A percentile compares a stretch with the other conserved stretches of the same genome.
These are phyloP conservation scores for Drosophila falleni DNA, from an alignment of 2,888 invertebrate species.

Conservation along the genomic window DNA sequence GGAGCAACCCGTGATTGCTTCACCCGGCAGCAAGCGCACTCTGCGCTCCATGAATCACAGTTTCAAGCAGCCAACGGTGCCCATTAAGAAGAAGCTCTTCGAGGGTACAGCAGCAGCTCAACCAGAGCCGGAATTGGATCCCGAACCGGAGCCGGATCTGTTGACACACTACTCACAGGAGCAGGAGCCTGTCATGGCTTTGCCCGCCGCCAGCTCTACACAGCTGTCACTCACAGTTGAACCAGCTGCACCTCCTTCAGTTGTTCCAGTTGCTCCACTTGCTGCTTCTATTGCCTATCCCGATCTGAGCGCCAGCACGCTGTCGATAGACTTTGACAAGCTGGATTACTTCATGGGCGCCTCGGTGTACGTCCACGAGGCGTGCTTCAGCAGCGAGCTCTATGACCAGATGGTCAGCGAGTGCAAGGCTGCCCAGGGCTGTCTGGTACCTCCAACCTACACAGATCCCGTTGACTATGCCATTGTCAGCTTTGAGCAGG, in stretches of 20 bases:
- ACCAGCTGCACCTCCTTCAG: neutral
- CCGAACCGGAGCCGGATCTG: conserved; percentile 51
- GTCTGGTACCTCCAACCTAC: conserved; percentile 86
- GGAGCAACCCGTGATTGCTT: conserved; percentile 85
- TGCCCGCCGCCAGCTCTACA: conserved; percentile 76
- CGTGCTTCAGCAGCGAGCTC: conserved; percentile 85
- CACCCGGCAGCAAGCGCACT: conserved; percentile 88
- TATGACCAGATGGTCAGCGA: conserved; percentile 84
- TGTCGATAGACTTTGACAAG: conserved; percentile 82
- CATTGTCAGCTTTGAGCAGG: conserved; percentile 87
- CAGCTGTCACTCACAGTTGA: conserved; percentile 37
- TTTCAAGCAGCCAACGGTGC: conserved; percentile 83
- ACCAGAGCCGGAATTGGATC: conserved; percentile 10
- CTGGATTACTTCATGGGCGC: conserved; percentile 81
- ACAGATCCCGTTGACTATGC: conserved; percentile 88
- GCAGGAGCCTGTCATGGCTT: conserved; percentile 71
- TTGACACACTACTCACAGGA: conserved; percentile 83
- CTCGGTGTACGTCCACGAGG: conserved; percentile 85
- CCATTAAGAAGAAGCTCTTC: conserved; percentile 80
- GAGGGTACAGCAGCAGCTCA: conserved; percentile 3
- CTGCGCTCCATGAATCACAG: conserved; percentile 84
- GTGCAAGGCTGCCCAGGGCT: conserved; percentile 87
- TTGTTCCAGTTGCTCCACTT: neutral
- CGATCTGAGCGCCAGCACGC: conserved; percentile 73
- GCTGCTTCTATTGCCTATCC: conserved; percentile 24